These are phyloP conservation scores for Pyrocephalus nanus DNA, from an alignment of 2,797 vertebrate genomes.

Conservation along the genomic window DNA sequence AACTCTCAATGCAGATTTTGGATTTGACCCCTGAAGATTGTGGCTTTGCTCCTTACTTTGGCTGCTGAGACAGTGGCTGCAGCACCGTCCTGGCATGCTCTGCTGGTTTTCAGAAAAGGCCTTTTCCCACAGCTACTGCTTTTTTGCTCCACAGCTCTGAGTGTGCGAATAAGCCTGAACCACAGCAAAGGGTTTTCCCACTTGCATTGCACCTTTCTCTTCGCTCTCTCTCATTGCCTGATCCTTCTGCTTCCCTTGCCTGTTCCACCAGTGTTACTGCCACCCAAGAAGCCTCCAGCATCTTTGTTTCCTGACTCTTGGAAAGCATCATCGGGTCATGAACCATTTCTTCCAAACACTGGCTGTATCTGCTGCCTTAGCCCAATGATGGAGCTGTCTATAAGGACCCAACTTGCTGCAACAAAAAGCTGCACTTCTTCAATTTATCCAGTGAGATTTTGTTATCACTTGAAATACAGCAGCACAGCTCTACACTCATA, in stretches of 20 bases:
- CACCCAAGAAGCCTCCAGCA: rapidly evolving
- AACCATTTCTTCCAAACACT: background rate
- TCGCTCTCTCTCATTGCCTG: background rate
- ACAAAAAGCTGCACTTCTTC: background rate
- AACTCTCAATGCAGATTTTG: background rate
- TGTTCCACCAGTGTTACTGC: background rate
- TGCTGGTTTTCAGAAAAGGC: background rate
- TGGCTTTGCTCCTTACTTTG: background rate
- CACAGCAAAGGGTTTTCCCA: background rate
- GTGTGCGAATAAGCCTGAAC: background rate
- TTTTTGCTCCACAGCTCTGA: background rate
- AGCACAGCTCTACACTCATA: background rate
- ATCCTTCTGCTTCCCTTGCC: background rate
- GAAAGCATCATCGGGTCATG: background rate
- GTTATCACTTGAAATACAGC: background rate
- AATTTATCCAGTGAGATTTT: background rate
- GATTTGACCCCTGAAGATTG: background rate
- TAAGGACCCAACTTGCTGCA: background rate
- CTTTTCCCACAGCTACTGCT: background rate
- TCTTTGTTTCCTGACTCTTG: background rate
- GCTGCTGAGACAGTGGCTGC: background rate
- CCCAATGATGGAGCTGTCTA: background rate
- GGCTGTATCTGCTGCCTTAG: slow-evolving; percentile 5
- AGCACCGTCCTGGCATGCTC: background rate
- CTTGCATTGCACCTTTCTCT: background rate